Evolutionary conservation across 2,113 vertebrate genomes (phyloP).

Genomic region (Spea multiplicata): DNA sequence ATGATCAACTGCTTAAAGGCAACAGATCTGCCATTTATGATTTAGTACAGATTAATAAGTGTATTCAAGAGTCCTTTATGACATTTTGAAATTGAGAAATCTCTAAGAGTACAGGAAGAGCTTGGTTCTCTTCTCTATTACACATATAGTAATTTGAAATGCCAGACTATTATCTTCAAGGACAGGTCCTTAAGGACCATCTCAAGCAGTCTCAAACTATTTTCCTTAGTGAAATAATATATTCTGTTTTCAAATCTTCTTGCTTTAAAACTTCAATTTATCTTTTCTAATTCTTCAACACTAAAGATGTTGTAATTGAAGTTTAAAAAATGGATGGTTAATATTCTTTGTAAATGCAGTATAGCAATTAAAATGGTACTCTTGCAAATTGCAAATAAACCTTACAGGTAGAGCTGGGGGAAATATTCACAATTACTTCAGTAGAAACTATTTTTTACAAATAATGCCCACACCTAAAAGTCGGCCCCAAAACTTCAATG

Average conservation of each 20-base stretch:
- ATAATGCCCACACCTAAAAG: too few species aligned
- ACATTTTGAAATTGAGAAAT: slow-evolving; percentile 48
- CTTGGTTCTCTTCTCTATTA: slow-evolving; percentile 22
- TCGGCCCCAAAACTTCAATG: too few species aligned
- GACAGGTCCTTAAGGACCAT: slow-evolving; percentile 44
- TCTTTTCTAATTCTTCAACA: background rate
- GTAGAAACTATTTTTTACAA: too few species aligned
- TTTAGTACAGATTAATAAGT: slow-evolving; percentile 45
- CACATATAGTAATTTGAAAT: slow-evolving; percentile 45
- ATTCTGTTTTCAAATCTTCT: background rate
- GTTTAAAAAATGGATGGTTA: too few species aligned
- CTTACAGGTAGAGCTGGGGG: too few species aligned
- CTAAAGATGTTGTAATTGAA: background rate
- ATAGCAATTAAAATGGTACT: too few species aligned
- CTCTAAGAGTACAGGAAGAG: slow-evolving; percentile 35
- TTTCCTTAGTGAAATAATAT: slow-evolving; percentile 34
- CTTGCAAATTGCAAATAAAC: too few species aligned
- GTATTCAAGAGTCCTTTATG: slow-evolving; percentile 44
- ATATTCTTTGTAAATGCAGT: too few species aligned
- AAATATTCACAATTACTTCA: too few species aligned
- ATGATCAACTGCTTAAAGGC: slow-evolving; percentile 43
- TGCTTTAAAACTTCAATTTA: background rate
- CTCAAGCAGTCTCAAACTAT: slow-evolving; percentile 24
- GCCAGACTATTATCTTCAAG: slow-evolving; percentile 47
- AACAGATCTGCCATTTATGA: slow-evolving; percentile 45